Evolutionary conservation across 1,140 invertebrate species (phyloP).

Genomic region (Bombus polaris): DNA sequence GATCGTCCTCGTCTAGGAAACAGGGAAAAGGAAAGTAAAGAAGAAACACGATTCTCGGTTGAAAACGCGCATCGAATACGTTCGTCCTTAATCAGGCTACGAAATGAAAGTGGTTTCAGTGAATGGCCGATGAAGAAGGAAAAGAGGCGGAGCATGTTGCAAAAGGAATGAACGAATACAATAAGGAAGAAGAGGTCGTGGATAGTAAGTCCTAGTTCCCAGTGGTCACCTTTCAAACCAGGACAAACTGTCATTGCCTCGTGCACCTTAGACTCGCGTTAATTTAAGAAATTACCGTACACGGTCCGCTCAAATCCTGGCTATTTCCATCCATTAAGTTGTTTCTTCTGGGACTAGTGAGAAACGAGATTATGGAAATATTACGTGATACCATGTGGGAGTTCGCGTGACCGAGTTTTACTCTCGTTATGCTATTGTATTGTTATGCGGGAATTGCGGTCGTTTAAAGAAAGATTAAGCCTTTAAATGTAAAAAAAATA

Average conservation of each 20-base stretch:
- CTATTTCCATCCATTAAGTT: constrained; percentile 11
- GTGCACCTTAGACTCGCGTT: not conserved
- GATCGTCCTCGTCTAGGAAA: no score
- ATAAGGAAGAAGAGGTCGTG: not conserved
- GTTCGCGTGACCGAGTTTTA: not conserved
- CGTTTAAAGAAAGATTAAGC: no score
- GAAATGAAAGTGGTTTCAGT: constrained; percentile 37
- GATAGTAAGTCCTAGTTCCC: not conserved
- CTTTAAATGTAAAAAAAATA: no score
- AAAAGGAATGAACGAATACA: not conserved
- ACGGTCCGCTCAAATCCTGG: no score
- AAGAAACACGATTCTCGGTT: not conserved
- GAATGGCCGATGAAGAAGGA: no score
- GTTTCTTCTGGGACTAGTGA: not conserved
- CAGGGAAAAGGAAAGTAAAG: not conserved
- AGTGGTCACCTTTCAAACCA: not conserved
- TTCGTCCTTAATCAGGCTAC: constrained; percentile 49
- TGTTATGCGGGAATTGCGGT: no score
- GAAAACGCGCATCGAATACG: constrained; percentile 18
- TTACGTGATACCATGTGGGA: no score
- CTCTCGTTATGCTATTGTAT: no score
- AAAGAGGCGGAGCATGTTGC: not conserved
- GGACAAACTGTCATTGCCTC: not conserved
- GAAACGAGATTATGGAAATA: not conserved
- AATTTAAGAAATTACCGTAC: constrained; percentile 29